A percentile compares a stretch with the other conserved stretches of the same genome.
phyloP scores from a whole-genome alignment of 2,797 vertebrate species.

The Pangasius djambal region DNA sequence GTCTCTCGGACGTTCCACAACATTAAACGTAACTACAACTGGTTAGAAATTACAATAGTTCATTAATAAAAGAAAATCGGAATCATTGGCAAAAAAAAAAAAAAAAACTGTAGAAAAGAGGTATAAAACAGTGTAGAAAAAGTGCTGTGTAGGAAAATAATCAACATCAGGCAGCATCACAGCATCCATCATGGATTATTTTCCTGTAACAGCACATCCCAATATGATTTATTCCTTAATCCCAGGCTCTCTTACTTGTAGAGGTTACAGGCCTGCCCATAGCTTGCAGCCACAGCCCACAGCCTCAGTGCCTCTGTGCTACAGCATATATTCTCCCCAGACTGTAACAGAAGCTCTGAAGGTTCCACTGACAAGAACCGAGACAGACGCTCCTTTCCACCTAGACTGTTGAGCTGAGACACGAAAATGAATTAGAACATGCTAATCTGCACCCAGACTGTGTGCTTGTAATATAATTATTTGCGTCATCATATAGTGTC shows the following conservation, averaged over 20 bases:
- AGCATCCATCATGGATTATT: neutral
- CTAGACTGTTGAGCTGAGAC: slow-evolving; percentile 82
- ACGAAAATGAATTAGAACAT: neutral
- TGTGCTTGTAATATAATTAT: neutral
- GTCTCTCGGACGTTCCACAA: neutral
- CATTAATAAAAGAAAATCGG: neutral
- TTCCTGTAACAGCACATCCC: neutral
- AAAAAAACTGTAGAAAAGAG: neutral
- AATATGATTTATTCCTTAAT: neutral
- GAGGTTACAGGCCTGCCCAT: slow-evolving; percentile 86
- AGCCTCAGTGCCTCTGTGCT: slow-evolving; percentile 86
- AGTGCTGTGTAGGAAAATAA: neutral
- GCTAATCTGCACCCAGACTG: neutral
- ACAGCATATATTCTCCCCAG: slow-evolving; percentile 78
- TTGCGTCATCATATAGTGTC: neutral
- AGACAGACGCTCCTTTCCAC: slow-evolving; percentile 80
- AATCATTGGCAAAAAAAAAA: neutral
- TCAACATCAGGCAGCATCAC: neutral
- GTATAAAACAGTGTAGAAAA: no score
- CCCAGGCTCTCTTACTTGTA: slow-evolving; percentile 79
- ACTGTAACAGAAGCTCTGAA: slow-evolving; percentile 80
- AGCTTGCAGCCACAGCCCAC: slow-evolving; percentile 87
- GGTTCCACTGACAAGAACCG: slow-evolving; percentile 86
- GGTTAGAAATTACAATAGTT: neutral
- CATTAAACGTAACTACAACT: neutral